phyloP scores from a whole-genome alignment of 2,113 vertebrate genomes.

The Tenebrosternarchus preto region DNA sequence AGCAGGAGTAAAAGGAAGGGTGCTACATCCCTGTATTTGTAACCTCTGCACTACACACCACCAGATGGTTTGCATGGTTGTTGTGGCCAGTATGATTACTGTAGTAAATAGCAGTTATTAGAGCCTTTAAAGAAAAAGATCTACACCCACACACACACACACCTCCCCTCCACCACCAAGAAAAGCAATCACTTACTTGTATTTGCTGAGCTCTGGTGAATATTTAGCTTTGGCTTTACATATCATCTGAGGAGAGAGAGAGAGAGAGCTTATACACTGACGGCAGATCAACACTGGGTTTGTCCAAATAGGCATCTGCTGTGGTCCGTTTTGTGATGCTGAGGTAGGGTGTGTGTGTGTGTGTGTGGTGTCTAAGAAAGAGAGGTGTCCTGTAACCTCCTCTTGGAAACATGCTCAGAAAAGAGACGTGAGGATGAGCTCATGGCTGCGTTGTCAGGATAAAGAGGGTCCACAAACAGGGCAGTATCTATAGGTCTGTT shows the following conservation, averaged over 20 bases:
- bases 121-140: neutral
- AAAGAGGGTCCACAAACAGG: neutral
- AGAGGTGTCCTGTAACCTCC: conserved; percentile 2
- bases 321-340: neutral
- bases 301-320: neutral
- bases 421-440: neutral
- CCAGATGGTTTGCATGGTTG: neutral
- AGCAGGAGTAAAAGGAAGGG: neutral
- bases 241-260: conserved; percentile 78
- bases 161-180: neutral
- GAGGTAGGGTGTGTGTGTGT: neutral
- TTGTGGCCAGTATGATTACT: neutral
- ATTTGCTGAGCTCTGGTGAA: conserved; percentile 93
- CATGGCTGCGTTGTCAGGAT: no score
- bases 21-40: neutral
- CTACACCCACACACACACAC: no score
- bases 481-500: neutral
- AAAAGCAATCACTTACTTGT: conserved; percentile 83
- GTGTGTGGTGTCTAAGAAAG: neutral
- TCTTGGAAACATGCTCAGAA: neutral
- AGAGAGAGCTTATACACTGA: neutral
- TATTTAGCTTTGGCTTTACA: conserved; percentile 94
- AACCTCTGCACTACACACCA: neutral
- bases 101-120: neutral
- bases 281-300: neutral